phyloP scores from a whole-genome alignment of 2,113 vertebrate species.

The Calidris pugnax region DNA sequence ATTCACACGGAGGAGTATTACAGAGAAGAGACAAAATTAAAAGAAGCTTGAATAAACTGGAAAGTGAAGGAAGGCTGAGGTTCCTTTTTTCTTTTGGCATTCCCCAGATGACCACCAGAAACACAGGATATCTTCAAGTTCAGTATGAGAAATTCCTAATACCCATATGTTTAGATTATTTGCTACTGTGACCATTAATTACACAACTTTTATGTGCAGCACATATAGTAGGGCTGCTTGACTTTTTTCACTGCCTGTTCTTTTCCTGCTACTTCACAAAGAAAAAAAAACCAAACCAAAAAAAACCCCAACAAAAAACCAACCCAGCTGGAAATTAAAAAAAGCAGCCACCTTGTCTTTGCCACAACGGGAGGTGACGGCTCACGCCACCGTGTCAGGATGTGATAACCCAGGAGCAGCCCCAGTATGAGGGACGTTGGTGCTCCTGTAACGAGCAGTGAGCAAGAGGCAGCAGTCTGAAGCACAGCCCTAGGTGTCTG shows the following conservation, averaged over 20 bases:
- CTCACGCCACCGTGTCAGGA: not conserved
- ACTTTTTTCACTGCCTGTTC: not conserved
- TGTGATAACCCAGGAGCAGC: not conserved
- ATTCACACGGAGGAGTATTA: not conserved
- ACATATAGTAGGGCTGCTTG: not conserved
- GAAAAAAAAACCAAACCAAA: not conserved
- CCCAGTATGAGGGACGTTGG: rapidly evolving
- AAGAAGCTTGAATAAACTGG: not conserved
- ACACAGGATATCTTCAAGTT: not conserved
- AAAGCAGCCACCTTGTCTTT: not conserved
- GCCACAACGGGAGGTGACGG: not conserved
- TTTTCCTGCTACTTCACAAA: not conserved
- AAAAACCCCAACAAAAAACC: not conserved
- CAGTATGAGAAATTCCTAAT: not conserved
- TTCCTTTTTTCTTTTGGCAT: not conserved
- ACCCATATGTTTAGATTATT: not conserved
- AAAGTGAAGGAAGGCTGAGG: not conserved
- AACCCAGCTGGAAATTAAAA: not conserved
- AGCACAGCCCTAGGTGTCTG: not conserved
- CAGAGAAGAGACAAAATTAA: not conserved
- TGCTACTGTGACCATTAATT: not conserved
- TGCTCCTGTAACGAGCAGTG: not conserved
- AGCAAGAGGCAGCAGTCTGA: not conserved
- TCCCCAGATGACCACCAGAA: not conserved
- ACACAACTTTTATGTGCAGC: not conserved